Conservation (phyloP, 2,888 invertebrate species). For the Eremobia ochroleuca region DNA sequence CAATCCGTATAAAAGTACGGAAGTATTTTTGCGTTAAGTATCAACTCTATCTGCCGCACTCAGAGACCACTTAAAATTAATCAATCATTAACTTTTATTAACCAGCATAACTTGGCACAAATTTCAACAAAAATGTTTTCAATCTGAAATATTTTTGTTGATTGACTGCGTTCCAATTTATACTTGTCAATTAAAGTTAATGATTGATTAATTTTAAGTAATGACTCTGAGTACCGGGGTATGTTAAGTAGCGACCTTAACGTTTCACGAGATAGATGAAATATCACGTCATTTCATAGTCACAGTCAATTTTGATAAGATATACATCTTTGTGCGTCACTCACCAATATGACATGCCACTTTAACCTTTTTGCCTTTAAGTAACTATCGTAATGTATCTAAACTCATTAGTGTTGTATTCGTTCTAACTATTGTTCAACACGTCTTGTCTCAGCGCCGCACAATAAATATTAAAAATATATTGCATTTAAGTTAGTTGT, state of each 20-base stretch:
- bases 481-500: slow-evolving; percentile 41
- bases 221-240: too few relatives aligned
- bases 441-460: slow-evolving; percentile 23
- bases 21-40: slow-evolving; percentile 50
- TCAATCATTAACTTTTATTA: too few relatives aligned
- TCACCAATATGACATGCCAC: neutral
- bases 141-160: too few relatives aligned
- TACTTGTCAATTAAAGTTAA: too few relatives aligned
- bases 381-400: slow-evolving; percentile 30
- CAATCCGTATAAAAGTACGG: slow-evolving; percentile 35
- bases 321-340: neutral
- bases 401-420: slow-evolving; percentile 31
- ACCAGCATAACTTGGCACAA: too few relatives aligned
- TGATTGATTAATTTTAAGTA: too few relatives aligned
- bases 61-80: too few relatives aligned
- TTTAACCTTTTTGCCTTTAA: slow-evolving; percentile 28
- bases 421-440: neutral
- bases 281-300: slow-evolving; percentile 57
- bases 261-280: slow-evolving; percentile 58
- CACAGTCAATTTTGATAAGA: slow-evolving; percentile 47
- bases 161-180: too few relatives aligned
- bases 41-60: too few relatives aligned
- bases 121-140: too few relatives aligned
- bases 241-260: slow-evolving; percentile 57
- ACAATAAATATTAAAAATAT: slow-evolving; percentile 8